These are phyloP conservation scores for Bergia sp. DNA, from an alignment of 92 coral and sea anemone species.

Conservation along the genomic window DNA sequence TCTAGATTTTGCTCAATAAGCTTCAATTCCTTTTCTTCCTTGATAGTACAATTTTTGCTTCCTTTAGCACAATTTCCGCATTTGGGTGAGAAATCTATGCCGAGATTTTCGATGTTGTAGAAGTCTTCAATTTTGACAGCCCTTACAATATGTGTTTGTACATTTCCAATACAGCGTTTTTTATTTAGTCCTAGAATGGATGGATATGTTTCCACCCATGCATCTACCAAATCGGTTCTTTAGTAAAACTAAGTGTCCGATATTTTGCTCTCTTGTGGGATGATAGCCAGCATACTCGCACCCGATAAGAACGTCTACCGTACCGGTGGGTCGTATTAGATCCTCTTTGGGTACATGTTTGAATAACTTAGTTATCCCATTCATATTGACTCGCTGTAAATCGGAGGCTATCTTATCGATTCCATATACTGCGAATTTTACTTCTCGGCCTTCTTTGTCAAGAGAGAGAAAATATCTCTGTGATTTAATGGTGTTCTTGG, in stretches of 20 bases:
- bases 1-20: constrained; percentile 21
- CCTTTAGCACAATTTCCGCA: background rate
- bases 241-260: constrained; percentile 53
- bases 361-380: constrained; percentile 44
- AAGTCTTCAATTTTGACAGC: background rate
- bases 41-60: constrained; percentile 34
- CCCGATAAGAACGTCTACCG: constrained; percentile 46
- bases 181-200: too few species aligned
- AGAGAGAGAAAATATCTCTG: constrained; percentile 48
- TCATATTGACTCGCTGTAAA: constrained; percentile 43
- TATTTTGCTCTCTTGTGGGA: constrained; percentile 44
- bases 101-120: background rate
- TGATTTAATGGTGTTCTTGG: constrained; percentile 40
- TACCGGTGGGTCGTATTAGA: constrained; percentile 42
- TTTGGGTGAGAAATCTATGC: background rate
- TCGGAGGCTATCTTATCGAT: constrained; percentile 50
- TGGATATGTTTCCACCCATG: constrained; percentile 43
- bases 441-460: constrained; percentile 42
- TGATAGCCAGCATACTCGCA: constrained; percentile 17
- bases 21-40: constrained; percentile 35
- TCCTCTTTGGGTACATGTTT: constrained; percentile 41
- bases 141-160: background rate
- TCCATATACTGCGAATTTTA: constrained; percentile 54
- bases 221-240: constrained; percentile 60
- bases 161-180: background rate